Evolutionary conservation across 2,113 vertebrate genomes (phyloP).

Genomic region (Castor canadensis): DNA sequence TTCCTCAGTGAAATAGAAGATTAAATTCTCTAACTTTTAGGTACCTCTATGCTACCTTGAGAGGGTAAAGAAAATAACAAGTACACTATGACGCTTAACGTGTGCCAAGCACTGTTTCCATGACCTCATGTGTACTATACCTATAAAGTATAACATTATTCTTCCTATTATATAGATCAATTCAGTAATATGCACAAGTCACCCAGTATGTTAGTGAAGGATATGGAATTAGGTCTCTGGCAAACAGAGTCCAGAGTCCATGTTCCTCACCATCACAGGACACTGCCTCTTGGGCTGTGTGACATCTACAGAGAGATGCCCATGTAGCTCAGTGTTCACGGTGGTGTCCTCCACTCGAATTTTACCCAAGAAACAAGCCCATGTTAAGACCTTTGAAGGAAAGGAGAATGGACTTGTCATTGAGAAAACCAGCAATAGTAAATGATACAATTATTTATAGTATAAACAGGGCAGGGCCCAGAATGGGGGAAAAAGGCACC

Average conservation of each 20-base stretch:
- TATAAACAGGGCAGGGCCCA: not conserved
- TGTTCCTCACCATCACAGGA: accelerated
- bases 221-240: not conserved
- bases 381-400: not conserved
- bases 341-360: accelerated
- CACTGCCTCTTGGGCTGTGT: not conserved
- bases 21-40: not conserved
- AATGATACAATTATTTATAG: not conserved
- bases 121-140: not conserved
- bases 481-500: not conserved
- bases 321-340: not conserved
- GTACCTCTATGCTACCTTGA: not conserved
- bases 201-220: too few relatives aligned
- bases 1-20: not conserved
- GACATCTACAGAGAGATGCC: not conserved
- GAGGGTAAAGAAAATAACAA: not conserved
- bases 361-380: not conserved
- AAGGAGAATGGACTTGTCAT: not conserved
- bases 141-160: not conserved
- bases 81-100: too few relatives aligned
- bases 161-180: not conserved
- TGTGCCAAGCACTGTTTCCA: not conserved
- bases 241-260: not conserved
- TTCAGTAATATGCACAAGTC: not conserved
- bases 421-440: not conserved